These are phyloP conservation scores for Dorcus hopei DNA, from an alignment of 2,888 invertebrate species.

Conservation along the genomic window DNA sequence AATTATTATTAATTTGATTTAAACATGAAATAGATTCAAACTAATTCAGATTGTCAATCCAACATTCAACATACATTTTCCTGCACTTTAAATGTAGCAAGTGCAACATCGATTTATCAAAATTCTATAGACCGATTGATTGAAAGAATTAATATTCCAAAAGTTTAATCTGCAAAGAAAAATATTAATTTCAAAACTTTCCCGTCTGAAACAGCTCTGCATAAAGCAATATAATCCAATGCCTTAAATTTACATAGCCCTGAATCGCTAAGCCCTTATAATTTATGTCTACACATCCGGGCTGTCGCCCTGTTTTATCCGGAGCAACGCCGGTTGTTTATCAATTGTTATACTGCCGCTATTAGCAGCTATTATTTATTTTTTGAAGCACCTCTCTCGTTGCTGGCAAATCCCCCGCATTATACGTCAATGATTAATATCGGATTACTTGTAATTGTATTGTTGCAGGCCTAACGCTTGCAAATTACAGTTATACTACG, in stretches of 20 bases:
- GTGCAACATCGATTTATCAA: too few relatives aligned
- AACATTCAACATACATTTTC: too few relatives aligned
- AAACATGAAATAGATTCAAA: too few relatives aligned
- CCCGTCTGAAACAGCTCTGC: too few relatives aligned
- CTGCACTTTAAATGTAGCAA: too few relatives aligned
- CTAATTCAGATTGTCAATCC: too few relatives aligned
- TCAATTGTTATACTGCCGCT: conserved; percentile 8
- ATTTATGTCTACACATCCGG: conserved; percentile 11
- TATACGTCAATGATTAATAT: conserved; percentile 13
- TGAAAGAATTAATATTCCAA: too few relatives aligned
- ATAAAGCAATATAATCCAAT: too few relatives aligned
- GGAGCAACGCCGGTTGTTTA: conserved; percentile 9
- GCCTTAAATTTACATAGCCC: neutral
- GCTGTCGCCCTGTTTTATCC: conserved; percentile 10
- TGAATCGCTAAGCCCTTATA: conserved; percentile 5
- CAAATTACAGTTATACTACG: conserved; percentile 12
- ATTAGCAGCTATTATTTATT: conserved; percentile 13
- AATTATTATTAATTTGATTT: too few relatives aligned
- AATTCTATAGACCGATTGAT: too few relatives aligned
- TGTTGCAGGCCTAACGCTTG: conserved; percentile 9
- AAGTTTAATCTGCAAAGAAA: too few relatives aligned
- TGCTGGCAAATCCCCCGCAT: neutral
- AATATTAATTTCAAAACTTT: too few relatives aligned
- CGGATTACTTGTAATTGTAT: conserved; percentile 16
- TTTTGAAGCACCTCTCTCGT: conserved; percentile 2